Evolutionary conservation across 2,888 invertebrate species (phyloP).

Genomic region (Sialis fuliginosa): DNA sequence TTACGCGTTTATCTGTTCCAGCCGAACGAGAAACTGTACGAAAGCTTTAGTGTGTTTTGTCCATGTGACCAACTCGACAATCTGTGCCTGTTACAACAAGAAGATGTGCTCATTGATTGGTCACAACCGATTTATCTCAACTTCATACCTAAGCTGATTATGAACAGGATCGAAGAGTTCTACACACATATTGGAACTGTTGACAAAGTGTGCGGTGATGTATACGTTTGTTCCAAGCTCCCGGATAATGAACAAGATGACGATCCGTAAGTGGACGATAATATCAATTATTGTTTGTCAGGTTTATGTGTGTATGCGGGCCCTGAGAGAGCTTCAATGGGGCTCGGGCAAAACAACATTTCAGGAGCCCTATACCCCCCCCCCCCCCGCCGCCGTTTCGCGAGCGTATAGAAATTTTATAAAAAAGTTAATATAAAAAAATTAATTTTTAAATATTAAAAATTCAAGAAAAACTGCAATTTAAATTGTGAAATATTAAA

Average conservation of each 20-base stretch:
- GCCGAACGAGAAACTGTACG: constrained; percentile 65
- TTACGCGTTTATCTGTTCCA: constrained; percentile 23
- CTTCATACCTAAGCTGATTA: constrained; percentile 67
- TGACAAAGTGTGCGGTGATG: constrained; percentile 65
- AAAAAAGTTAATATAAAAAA: too few relatives aligned
- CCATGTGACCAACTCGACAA: constrained; percentile 57
- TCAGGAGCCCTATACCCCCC: too few relatives aligned
- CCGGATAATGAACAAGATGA: constrained; percentile 28
- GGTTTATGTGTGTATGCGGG: too few relatives aligned
- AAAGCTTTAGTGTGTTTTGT: constrained; percentile 74
- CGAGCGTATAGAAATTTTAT: too few relatives aligned
- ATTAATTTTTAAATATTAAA: too few relatives aligned
- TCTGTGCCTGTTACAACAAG: constrained; percentile 52
- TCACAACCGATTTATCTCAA: constrained; percentile 67
- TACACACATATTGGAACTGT: constrained; percentile 40
- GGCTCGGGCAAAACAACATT: too few relatives aligned
- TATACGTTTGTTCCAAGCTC: constrained; percentile 54
- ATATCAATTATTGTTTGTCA: too few relatives aligned
- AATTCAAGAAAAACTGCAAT: too few relatives aligned
- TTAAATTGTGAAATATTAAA: too few relatives aligned
- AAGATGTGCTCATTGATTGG: constrained; percentile 66
- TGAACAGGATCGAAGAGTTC: constrained; percentile 58
- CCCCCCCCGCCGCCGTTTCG: too few relatives aligned
- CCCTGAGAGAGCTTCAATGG: too few relatives aligned
- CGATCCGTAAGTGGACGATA: constrained; percentile 31